phyloP scores from a whole-genome alignment of 2,888 invertebrate species.

The Scaptomyza flava region DNA sequence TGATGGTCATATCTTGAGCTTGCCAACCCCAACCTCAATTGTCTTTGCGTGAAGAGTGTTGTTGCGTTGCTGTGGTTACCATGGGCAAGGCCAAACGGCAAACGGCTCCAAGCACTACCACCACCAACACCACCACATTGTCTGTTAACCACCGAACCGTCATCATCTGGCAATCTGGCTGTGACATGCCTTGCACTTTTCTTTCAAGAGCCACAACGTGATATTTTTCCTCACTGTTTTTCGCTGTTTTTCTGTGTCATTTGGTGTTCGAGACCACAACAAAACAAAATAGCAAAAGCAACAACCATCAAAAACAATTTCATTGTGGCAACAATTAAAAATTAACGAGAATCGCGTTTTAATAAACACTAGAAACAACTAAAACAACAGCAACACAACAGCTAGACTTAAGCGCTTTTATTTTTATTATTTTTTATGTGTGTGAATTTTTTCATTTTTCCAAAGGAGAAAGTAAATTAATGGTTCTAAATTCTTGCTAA shows the following conservation, averaged over 20 bases:
- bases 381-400: constrained; percentile 26
- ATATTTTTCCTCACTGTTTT: constrained; percentile 52
- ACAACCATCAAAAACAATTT: constrained; percentile 56
- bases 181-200: constrained; percentile 63
- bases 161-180: constrained; percentile 19
- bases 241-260: constrained; percentile 69
- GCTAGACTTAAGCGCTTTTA: constrained; percentile 18
- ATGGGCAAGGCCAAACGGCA: constrained; percentile 64
- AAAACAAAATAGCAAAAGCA: constrained; percentile 26
- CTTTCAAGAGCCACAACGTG: constrained; percentile 38
- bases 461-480: constrained; percentile 64
- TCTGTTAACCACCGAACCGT: constrained; percentile 9
- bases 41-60: constrained; percentile 19
- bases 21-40: constrained; percentile 52
- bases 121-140: constrained; percentile 20
- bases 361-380: constrained; percentile 61
- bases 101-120: constrained; percentile 5
- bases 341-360: constrained; percentile 70
- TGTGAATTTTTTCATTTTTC: constrained; percentile 62
- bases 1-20: constrained; percentile 28
- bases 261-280: constrained; percentile 56
- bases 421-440: constrained; percentile 35
- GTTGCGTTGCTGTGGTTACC: constrained; percentile 40
- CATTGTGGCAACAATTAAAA: constrained; percentile 55
- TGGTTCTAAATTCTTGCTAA: constrained; percentile 69